phyloP scores from a whole-genome alignment of 35 echinoderm and acorn worm species.

The Heliocidaris erythrogramma region DNA sequence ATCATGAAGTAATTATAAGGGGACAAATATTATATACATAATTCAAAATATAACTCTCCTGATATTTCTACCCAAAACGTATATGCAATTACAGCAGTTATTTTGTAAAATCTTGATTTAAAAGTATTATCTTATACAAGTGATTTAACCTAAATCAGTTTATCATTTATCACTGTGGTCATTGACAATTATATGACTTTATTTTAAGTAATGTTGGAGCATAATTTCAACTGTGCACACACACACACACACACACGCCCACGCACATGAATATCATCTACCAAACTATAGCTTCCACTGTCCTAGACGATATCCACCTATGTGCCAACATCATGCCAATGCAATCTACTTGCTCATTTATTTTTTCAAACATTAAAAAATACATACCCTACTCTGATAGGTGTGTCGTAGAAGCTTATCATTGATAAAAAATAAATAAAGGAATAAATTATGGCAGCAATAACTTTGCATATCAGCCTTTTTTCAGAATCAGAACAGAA shows the following conservation, averaged over 20 bases:
- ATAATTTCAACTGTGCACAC: not conserved
- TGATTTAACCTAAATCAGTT: too few relatives aligned
- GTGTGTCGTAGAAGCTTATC: not conserved
- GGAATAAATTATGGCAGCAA: not conserved
- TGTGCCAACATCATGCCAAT: constrained; percentile 7
- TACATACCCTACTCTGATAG: not conserved
- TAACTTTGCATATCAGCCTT: not conserved
- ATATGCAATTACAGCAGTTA: too few relatives aligned
- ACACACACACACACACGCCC: not conserved
- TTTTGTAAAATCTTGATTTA: too few relatives aligned
- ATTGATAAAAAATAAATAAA: not conserved
- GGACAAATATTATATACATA: too few relatives aligned
- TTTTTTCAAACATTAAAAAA: not conserved
- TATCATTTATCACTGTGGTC: too few relatives aligned
- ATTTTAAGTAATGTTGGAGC: not conserved
- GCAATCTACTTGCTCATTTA: not conserved
- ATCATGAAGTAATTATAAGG: not conserved
- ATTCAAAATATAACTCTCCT: too few relatives aligned
- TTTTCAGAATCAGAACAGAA: not conserved
- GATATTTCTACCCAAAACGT: too few relatives aligned
- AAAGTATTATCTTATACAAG: too few relatives aligned
- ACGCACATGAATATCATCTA: not conserved
- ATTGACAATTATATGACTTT: not conserved
- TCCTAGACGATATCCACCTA: not conserved
- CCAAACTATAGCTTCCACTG: not conserved